Percentiles rank a stretch among this genome's conserved stretches.
Conservation (phyloP, 1,140 invertebrate genomes). For the Melitaea cinxia region DNA sequence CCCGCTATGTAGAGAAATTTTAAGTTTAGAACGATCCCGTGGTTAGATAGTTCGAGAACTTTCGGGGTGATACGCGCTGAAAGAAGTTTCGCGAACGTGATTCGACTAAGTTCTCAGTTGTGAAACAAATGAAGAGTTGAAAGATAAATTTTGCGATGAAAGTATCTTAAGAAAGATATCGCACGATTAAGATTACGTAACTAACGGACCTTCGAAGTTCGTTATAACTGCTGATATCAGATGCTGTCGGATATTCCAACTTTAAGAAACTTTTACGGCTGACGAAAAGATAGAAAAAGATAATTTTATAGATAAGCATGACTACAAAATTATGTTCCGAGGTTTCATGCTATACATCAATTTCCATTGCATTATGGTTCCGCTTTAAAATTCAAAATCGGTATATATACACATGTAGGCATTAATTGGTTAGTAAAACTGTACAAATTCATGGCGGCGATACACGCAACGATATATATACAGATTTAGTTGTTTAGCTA, state of each 20-base stretch:
- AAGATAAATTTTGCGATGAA: constrained; percentile 39
- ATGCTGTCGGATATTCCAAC: constrained; percentile 21
- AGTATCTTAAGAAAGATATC: constrained; percentile 35
- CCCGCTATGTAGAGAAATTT: constrained; percentile 5
- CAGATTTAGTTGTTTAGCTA: too few species aligned
- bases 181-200: constrained; percentile 42
- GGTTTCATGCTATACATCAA: too few species aligned
- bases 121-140: constrained; percentile 19
- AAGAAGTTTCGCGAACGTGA: constrained; percentile 39
- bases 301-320: not conserved
- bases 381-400: too few species aligned
- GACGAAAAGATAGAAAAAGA: not conserved
- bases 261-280: constrained; percentile 8
- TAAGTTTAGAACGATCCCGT: constrained; percentile 15
- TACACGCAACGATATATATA: too few species aligned
- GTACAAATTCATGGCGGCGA: too few species aligned
- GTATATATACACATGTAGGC: too few species aligned
- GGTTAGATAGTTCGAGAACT: constrained; percentile 29
- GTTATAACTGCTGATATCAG: constrained; percentile 30
- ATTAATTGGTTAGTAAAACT: too few species aligned
- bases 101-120: constrained; percentile 27
- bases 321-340: too few species aligned
- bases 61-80: constrained; percentile 23
- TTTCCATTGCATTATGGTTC: too few species aligned
- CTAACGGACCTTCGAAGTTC: constrained; percentile 25